Base-by-base conservation (phyloP, 1,140 invertebrate species). In the Drosophila watanabei region DNA sequence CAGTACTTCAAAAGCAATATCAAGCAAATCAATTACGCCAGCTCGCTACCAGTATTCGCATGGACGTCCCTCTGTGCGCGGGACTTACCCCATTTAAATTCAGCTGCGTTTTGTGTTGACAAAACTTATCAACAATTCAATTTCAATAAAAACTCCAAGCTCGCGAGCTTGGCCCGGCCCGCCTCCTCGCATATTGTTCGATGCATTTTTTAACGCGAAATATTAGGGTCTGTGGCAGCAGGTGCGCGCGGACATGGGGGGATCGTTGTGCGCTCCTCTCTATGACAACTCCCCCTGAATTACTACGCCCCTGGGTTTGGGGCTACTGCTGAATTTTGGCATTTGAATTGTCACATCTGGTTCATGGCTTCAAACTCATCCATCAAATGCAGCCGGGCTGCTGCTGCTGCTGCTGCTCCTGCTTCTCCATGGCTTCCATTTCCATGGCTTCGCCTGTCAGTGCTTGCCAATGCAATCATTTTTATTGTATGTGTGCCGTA, bases 51-150 rank as follows among this genome's bases (percentile, higher is more conserved):
- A 9, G 35, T 18, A 52, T 18, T 18, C n/a, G n/a, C 20, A 54
- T 30, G 49, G 24, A 20, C 14, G 41, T 18, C 13, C 45, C 39
- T 37, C 18, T 65, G 41, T 52, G 45, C 24, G 49, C 61, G 61
- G 54, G 39, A 56, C 48, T 35, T 49, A 41, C 35, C 39, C 49
- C 54, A 58, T 58, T 79, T 61, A 72, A 63, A 63, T 79, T 57
- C 75, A 79, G 57, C 48, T 73, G 54, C 63, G 56, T 79, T 69
- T 75, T 89, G 83, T 89, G 86, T 86, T 90, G 86, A 90, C 86
- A 85, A 80, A 90, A 90, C 86, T 82, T 90, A 90, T 90, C 86
- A 90, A 90, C 86, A 90, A 90, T 90, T 90, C 86, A 90, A 90
- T 90, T 90, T 90, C 86, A 90, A 90, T 90, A 90, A 90, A 87